Base-by-base conservation (phyloP, 1,140 invertebrate genomes). In the Megalonaias nervosa region DNA sequence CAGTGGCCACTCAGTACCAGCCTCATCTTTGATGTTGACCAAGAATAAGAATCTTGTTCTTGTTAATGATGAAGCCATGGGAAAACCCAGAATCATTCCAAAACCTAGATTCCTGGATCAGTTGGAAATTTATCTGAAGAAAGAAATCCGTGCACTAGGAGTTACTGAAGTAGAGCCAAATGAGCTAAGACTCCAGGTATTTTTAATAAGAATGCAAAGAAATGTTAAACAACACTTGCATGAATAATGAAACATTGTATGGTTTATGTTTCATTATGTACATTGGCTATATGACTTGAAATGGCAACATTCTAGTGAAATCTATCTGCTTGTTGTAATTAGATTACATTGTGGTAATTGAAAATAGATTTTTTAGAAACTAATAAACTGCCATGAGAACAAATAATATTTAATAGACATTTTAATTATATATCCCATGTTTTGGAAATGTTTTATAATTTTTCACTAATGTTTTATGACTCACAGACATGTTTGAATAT, bases 91-190 rank as follows among this genome's bases (percentile, higher is more conserved):
- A 38, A 84, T 90, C 71, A 85, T 87, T 14, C 90, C 90, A 14
- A 91, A 90, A 79, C 90, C 90, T 71, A 82, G 86, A 61, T 91
- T 91, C 80, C 84, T 91, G 14, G 87, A 90, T 19, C 88, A 91
- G 71, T 80, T 91, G n/a, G 90, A 91, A 79, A 83, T 76, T 64
- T 91, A 89, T 75, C 79, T 91, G 16, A 87, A 90, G 67, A 89
- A 89, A 75, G 90, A 91, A 83, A 77, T 91, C 57, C 76, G 84
- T 61, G 83, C 87, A 59, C 78, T 91, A 14, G 89, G 89, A 26
- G 89, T 89, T 0, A 85, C 81, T 73, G 85, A 89, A 67, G 86
- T 88, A 21, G 71, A 82, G 69, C 87, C 90, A 56, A 90, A 82
- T 87, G 90, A 91, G 76, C 77, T 90, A 15, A 79, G 90, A 74